A percentile compares a stretch with the other conserved stretches of the same genome.
These are phyloP conservation scores for Lontra canadensis DNA, from an alignment of 2,113 vertebrate genomes.

Conservation along the genomic window DNA sequence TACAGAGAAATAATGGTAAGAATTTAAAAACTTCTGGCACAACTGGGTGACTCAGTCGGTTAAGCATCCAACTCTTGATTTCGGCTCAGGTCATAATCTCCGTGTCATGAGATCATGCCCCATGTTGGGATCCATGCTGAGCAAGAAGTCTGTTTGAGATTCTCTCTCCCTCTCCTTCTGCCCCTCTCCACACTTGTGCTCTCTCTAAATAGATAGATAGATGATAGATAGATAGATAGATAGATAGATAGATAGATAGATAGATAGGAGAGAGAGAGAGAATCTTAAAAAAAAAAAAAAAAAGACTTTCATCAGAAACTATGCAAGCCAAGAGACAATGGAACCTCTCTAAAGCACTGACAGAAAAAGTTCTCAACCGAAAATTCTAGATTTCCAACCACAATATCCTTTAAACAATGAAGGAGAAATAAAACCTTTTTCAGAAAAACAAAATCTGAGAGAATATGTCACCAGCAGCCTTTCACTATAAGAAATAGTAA, in stretches of 20 bases:
- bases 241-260: no score
- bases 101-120: background rate
- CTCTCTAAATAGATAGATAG: background rate
- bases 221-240: no score
- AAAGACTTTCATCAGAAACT: background rate
- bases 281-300: background rate
- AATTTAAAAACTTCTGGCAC: background rate
- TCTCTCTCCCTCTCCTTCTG: background rate
- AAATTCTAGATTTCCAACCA: background rate
- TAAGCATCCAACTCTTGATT: background rate
- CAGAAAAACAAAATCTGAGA: background rate
- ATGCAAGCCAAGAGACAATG: background rate
- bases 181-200: background rate
- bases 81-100: background rate
- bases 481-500: background rate
- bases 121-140: background rate
- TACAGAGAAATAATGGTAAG: background rate
- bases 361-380: background rate
- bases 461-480: background rate
- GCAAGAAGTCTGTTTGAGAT: background rate
- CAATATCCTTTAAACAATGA: background rate
- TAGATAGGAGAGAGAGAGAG: no score
- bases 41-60: background rate
- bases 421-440: slow-evolving; percentile 10
- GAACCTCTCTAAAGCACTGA: background rate